Conservation (phyloP, 1,140 invertebrate genomes). For the Trypoxylus dichotomus region DNA sequence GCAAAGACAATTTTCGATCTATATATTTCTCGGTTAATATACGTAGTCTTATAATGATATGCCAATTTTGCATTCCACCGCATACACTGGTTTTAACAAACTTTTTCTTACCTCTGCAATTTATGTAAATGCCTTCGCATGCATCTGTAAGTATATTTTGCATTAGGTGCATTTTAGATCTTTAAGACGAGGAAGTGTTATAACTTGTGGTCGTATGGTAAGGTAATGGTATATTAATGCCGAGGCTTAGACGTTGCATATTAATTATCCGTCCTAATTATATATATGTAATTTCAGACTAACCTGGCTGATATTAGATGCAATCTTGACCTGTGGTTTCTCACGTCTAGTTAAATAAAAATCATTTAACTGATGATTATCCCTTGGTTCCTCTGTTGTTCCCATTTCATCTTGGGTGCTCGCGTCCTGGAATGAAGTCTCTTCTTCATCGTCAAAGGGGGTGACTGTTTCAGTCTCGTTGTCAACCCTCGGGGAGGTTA, state of each 20-base stretch:
- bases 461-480: not conserved
- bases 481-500: not conserved
- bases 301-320: slow-evolving; percentile 60
- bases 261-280: not conserved
- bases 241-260: not conserved
- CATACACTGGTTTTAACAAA: not conserved
- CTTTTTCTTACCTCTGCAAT: not conserved
- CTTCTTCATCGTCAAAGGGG: not conserved
- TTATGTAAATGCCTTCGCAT: not conserved
- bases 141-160: not conserved
- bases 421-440: slow-evolving; percentile 36
- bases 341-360: slow-evolving; percentile 50
- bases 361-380: slow-evolving; percentile 51
- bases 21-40: too few relatives aligned
- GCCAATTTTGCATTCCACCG: not conserved
- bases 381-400: slow-evolving; percentile 58
- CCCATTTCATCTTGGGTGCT: slow-evolving; percentile 46
- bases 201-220: not conserved
- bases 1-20: too few relatives aligned
- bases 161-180: not conserved
- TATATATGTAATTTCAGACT: slow-evolving; percentile 43
- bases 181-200: not conserved
- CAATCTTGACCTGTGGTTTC: slow-evolving; percentile 60
- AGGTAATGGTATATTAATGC: too few relatives aligned
- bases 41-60: not conserved